Evolutionary conservation across 2,888 invertebrate species (phyloP), one percentile per base, ranked within the genome.

Genomic region (Auanema freiburgensis): DNA sequence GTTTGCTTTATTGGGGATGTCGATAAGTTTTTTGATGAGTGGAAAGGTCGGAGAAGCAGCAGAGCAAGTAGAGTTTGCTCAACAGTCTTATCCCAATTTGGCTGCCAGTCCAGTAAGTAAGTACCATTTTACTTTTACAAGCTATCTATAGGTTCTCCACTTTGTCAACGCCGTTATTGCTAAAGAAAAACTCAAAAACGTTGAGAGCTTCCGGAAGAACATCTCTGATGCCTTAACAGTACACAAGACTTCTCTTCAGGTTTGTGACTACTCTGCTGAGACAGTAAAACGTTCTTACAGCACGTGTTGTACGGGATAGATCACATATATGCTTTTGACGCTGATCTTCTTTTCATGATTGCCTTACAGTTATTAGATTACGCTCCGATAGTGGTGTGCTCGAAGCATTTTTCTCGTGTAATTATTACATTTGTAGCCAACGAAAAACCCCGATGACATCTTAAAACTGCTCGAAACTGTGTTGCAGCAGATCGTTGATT

Each of bases 41-140:
- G 73, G 73, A 21, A 66, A 78, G 24, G 59, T 75, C 4, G 44
- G 57, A 16, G 89, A 91, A 79, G 90, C 92, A 0, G 88, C 89
- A 11, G 91, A 92, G 77, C 94, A 96, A 85, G 87, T 95, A 42
- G 91, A 93, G 76, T 89, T 93, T 78, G 86, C 95, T 1, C 88
- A 89, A 82, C 92, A 93, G 85, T 87, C 91, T 23, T 90, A 91
- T 65, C 62, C 69, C 10, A 71, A 74, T n/a, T 58, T 79, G 24
- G 44, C 44, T 2, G 52, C 63, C 8, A 24, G 59, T 18, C 54
- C 84, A 76, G 85, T 85, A 40, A 62, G 57, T 58, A n/a, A n/a
- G n/a, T 25, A 33, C 14, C 12, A 41, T 4, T 16, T 59, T 25
- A 23, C 4, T 44, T 3, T 23, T 12, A 21, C 16, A 24, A 6